Evolutionary conservation across 2,888 invertebrate species (phyloP), one percentile per base, ranked within the genome.

Genomic region (Parthenolecanium corni): DNA sequence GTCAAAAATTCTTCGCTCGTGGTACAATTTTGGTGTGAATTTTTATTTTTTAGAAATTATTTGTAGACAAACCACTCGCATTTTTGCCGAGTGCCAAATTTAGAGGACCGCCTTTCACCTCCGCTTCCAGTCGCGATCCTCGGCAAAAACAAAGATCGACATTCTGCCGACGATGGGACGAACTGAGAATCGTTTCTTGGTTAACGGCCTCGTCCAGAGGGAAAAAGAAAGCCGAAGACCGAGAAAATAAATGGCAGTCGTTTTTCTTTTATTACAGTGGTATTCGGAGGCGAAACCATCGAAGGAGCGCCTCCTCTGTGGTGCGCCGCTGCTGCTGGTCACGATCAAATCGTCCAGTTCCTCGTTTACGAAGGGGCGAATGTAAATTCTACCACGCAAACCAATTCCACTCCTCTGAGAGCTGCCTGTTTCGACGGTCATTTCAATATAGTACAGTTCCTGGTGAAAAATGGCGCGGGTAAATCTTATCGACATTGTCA

Each of bases 361-460:
- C 77, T 96, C 68, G 85, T 94, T 47, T 82, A 82, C 68, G 84
- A 86, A 66, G 88, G 89, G 52, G 95, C 95, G 61, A 84, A 86
- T 71, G 91, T 97, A 63, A 96, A 97, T 78, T 89, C 90, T 68
- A 92, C 91, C 52, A 96, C 95, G 12, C 80, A 86, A 68, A 94
- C 95, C 23, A 92, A 93, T 76, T 95, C 94, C 68, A 95, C 95
- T 18, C 94, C 95, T 1, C 79, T 96, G 24, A 76, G 95, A 64
- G 95, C 95, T 1, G 95, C 96, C 52, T 96, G 96, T 76, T 96
- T 94, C 76, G 96, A 96, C 76, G 96, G 96, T 23, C 90, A 95
- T 72, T 83, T 87, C 71, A 90, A 93, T 70, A 94, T 96, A 69
- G 96, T 95, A 68, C 86, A 88, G 76, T 95, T 86, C 77, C 81